Conservation (phyloP, 2,113 vertebrate species). For the Crotophaga sulcirostris region DNA sequence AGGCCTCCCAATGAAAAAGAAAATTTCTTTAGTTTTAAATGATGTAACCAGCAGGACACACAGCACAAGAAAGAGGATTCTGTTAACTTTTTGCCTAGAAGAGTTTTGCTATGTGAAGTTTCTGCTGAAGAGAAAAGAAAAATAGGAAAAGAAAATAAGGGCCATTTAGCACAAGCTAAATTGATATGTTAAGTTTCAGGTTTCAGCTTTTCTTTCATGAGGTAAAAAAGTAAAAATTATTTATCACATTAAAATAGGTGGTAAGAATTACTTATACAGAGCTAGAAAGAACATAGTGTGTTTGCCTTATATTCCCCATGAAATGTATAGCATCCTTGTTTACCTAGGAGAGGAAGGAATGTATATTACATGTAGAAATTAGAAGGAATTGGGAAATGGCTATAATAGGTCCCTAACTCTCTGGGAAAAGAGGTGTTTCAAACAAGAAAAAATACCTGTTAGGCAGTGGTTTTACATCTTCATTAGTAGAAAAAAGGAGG, state of each 20-base stretch:
- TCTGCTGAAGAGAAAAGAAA: background rate
- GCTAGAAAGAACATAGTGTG: conserved; percentile 13
- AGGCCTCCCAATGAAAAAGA: background rate
- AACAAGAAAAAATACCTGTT: conserved; percentile 43
- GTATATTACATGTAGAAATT: conserved; percentile 56
- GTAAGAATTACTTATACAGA: conserved; percentile 9
- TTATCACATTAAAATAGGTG: background rate
- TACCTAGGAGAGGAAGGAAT: conserved; percentile 61
- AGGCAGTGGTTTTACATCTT: conserved; percentile 25
- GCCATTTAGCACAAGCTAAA: conserved; percentile 7
- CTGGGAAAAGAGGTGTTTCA: conserved; percentile 58
- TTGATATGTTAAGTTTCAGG: background rate
- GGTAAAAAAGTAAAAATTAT: conserved; percentile 20
- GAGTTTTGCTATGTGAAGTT: background rate
- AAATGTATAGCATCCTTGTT: conserved; percentile 12
- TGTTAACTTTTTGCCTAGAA: background rate
- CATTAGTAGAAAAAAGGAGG: background rate
- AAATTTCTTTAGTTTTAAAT: background rate
- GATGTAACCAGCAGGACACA: background rate
- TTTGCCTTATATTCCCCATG: background rate
- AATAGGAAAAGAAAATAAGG: background rate
- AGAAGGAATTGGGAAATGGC: conserved; percentile 44
- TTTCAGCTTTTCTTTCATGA: conserved; percentile 33
- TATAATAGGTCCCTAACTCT: conserved; percentile 71
- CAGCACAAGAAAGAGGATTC: background rate